phyloP scores from a whole-genome alignment of 2,888 invertebrate genomes.

The Neocrepidodera transversa region DNA sequence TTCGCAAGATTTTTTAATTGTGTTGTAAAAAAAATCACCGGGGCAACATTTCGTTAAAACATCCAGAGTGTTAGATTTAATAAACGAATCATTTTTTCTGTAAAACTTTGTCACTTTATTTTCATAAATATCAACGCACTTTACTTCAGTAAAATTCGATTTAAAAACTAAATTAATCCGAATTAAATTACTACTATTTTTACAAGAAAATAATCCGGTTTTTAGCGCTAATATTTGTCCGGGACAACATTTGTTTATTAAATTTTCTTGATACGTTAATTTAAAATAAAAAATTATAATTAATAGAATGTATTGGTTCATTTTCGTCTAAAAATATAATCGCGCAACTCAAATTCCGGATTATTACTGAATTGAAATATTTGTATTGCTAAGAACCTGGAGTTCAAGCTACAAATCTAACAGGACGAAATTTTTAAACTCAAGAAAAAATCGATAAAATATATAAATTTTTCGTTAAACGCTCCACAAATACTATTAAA shows the following conservation, averaged over 20 bases:
- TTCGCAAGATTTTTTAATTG: constrained; percentile 40
- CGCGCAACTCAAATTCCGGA: background rate
- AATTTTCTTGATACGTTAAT: background rate
- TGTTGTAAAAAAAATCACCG: constrained; percentile 40
- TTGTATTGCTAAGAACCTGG: too few relatives aligned
- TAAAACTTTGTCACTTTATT: constrained; percentile 15
- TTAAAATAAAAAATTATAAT: background rate
- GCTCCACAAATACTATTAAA: too few relatives aligned
- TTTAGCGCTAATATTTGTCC: background rate
- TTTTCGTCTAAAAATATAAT: background rate
- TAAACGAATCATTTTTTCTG: background rate
- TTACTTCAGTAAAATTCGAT: background rate
- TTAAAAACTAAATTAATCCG: background rate
- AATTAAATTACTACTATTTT: background rate
- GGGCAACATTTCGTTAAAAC: constrained; percentile 49
- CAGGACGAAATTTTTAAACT: too few relatives aligned
- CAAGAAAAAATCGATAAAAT: too few relatives aligned
- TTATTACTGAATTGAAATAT: background rate
- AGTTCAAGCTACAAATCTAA: too few relatives aligned
- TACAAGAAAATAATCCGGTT: constrained; percentile 10
- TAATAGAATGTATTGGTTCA: background rate
- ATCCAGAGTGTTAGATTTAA: constrained; percentile 11
- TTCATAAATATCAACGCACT: constrained; percentile 30
- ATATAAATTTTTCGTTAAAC: too few relatives aligned
- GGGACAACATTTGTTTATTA: constrained; percentile 12